These are phyloP conservation scores for Drosophila leonis DNA, from an alignment of 2,888 invertebrate species.

Conservation along the genomic window DNA sequence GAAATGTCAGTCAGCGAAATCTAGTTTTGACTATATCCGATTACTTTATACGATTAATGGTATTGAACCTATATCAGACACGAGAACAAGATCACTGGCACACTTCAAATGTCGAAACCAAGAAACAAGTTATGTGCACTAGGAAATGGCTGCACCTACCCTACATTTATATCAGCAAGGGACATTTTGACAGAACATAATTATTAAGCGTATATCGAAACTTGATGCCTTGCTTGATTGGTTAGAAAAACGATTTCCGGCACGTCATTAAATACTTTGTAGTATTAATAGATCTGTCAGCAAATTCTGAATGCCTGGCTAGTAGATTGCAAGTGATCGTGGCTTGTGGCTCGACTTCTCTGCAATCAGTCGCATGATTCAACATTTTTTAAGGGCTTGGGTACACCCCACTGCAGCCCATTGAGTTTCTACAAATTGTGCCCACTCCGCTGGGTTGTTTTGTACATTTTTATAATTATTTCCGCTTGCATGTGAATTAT, in stretches of 20 bases:
- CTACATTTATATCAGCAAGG: neutral
- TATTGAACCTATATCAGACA: neutral
- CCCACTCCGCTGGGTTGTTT: slow-evolving; percentile 30
- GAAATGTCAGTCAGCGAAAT: neutral
- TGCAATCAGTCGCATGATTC: slow-evolving; percentile 28
- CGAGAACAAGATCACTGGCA: neutral
- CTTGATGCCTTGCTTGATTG: neutral
- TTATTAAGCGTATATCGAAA: neutral
- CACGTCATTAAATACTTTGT: neutral
- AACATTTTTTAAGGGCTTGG: slow-evolving; percentile 7
- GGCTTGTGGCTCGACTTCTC: neutral
- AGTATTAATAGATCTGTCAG: neutral
- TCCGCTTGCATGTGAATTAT: slow-evolving; percentile 61
- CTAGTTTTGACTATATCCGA: slow-evolving; percentile 1
- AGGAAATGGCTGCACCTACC: neutral
- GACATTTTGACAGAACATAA: neutral
- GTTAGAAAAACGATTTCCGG: neutral
- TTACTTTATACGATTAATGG: neutral
- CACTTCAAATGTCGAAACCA: neutral
- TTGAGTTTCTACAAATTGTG: slow-evolving; percentile 13
- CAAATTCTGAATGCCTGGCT: neutral
- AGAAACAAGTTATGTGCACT: neutral
- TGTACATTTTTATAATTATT: slow-evolving; percentile 61
- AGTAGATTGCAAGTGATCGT: slow-evolving; percentile 2
- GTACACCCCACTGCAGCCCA: slow-evolving; percentile 3